A percentile compares a stretch with the other conserved stretches of the same genome.
phyloP scores from a whole-genome alignment of 2,113 vertebrate species.

The Syngnathus scovelli region DNA sequence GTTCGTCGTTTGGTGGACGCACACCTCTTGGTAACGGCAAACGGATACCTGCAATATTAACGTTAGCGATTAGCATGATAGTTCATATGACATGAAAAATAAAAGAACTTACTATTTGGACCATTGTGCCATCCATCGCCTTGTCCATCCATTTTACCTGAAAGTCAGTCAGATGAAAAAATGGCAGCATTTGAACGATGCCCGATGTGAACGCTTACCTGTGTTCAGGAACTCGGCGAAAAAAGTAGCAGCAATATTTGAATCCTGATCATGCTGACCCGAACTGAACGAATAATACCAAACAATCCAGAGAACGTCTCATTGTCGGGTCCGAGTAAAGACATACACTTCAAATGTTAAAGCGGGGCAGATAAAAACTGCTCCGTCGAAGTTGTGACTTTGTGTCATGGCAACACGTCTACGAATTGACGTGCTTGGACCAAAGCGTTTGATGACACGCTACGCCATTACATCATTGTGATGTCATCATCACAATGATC shows the following conservation, averaged over 20 bases:
- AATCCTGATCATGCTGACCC: background rate
- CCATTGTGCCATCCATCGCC: slow-evolving; percentile 5
- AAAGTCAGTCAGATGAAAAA: background rate
- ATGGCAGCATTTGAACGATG: background rate
- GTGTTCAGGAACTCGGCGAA: background rate
- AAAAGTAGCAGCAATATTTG: background rate
- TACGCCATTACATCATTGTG: background rate
- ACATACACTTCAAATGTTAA: background rate
- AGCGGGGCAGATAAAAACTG: no score
- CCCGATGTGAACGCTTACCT: background rate
- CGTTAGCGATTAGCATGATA: background rate
- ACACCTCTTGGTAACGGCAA: background rate
- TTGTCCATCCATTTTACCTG: slow-evolving; percentile 2
- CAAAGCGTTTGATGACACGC: background rate
- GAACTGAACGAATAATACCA: no score
- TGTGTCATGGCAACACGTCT: background rate
- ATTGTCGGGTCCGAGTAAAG: background rate
- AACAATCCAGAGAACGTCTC: background rate
- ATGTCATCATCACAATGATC: background rate
- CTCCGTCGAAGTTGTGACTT: background rate
- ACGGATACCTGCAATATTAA: background rate
- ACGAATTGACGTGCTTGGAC: background rate
- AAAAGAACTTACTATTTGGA: background rate
- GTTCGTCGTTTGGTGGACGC: slow-evolving; percentile 1
- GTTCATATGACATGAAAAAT: background rate